A percentile compares a stretch with the other conserved stretches of the same genome.
Conservation (phyloP, 2,113 vertebrate species). For the Arenaria interpres region DNA sequence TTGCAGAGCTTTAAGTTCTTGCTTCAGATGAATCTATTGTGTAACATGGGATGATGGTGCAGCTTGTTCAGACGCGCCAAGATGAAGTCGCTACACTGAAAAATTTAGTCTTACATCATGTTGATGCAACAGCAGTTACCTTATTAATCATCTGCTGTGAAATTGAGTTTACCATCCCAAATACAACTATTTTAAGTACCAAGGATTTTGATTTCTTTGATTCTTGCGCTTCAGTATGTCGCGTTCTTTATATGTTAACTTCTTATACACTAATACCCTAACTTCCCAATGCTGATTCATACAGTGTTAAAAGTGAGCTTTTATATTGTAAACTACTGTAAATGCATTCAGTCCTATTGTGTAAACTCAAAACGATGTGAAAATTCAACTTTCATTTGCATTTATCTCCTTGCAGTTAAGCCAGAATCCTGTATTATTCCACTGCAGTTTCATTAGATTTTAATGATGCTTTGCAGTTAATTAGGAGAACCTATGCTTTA, state of each 20-base stretch:
- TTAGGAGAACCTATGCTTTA: conserved; percentile 61
- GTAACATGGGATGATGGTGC: not conserved
- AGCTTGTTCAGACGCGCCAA: not conserved
- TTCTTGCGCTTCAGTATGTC: not conserved
- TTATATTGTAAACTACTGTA: not conserved
- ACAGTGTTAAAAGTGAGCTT: not conserved
- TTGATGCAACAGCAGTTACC: not conserved
- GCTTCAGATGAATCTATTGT: not conserved
- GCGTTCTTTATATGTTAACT: conserved; percentile 17
- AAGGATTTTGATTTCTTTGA: not conserved
- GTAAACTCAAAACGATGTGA: not conserved
- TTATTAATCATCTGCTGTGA: not conserved
- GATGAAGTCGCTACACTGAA: not conserved
- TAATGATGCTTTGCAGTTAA: conserved; percentile 62
- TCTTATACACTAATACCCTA: conserved; percentile 21
- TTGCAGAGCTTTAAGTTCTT: not conserved
- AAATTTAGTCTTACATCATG: not conserved
- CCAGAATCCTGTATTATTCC: conserved; percentile 23
- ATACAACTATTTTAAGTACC: not conserved
- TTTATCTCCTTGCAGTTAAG: conserved; percentile 40
- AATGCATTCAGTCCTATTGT: conserved; percentile 4
- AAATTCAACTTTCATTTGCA: conserved; percentile 34
- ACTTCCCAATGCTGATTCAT: not conserved
- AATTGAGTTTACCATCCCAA: not conserved
- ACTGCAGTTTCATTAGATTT: conserved; percentile 48